Evolutionary conservation across 2,888 invertebrate species (phyloP).

Genomic region (Atethmia centrago): DNA sequence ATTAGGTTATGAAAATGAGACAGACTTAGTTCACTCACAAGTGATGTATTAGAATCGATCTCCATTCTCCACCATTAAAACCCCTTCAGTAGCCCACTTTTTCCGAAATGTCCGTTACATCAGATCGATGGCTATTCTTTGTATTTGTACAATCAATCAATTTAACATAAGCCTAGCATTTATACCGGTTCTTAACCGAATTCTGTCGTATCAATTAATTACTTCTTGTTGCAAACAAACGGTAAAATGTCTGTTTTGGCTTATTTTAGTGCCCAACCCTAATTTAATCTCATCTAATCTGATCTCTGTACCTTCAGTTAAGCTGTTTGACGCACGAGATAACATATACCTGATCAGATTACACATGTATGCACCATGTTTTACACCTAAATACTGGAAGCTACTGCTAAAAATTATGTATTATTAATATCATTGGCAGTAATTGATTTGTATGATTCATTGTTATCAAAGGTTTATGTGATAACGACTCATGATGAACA

Average conservation of each 20-base stretch:
- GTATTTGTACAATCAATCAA: not conserved
- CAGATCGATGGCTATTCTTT: not conserved
- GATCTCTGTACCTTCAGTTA: conserved; percentile 11
- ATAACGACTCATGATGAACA: conserved; percentile 20
- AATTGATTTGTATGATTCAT: conserved; percentile 29
- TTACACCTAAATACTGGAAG: not conserved
- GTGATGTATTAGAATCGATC: not conserved
- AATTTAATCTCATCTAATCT: conserved; percentile 31
- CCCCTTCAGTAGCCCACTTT: not conserved
- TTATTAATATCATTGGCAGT: not conserved
- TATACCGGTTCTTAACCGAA: conserved; percentile 4
- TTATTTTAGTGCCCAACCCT: conserved; percentile 44
- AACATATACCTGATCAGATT: conserved; percentile 22
- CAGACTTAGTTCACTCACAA: not conserved
- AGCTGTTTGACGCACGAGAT: conserved; percentile 45
- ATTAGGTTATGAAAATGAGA: not conserved
- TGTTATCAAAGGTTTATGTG: conserved; percentile 14
- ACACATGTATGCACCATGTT: conserved; percentile 21
- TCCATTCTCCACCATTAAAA: not conserved
- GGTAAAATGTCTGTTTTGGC: not conserved
- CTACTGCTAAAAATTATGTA: not conserved
- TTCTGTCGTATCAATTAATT: not conserved
- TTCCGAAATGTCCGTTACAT: not conserved
- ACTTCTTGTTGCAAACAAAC: conserved; percentile 10
- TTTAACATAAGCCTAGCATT: not conserved